phyloP scores from a whole-genome alignment of 2,113 vertebrate genomes.

The Cacatua alba region DNA sequence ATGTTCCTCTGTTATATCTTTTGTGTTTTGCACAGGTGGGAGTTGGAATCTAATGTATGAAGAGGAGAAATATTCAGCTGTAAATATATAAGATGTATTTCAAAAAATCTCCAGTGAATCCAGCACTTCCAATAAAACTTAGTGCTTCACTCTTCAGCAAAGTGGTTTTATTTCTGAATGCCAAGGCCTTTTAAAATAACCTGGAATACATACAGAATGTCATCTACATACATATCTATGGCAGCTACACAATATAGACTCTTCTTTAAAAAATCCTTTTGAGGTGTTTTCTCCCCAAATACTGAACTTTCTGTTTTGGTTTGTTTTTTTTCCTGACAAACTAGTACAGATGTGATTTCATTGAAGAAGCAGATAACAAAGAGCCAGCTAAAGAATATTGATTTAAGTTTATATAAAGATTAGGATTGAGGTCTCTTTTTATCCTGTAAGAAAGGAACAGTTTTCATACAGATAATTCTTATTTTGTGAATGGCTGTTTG shows the following conservation, averaged over 20 bases:
- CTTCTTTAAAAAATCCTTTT: neutral
- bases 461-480: neutral
- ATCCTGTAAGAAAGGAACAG: neutral
- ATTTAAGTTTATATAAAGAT: neutral
- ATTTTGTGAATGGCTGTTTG: neutral
- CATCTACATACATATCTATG: neutral
- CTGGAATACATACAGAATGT: neutral
- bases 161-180: neutral
- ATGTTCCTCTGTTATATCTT: neutral
- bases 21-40: neutral
- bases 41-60: neutral
- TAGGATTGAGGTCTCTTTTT: neutral
- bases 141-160: neutral
- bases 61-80: neutral
- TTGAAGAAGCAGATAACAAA: conserved; percentile 26
- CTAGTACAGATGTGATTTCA: conserved; percentile 27
- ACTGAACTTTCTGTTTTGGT: neutral
- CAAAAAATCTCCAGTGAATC: neutral
- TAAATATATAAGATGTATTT: neutral
- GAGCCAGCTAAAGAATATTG: neutral
- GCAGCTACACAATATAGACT: neutral
- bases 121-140: neutral
- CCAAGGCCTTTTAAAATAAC: conserved; percentile 16
- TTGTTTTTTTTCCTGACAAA: neutral
- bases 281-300: neutral